Evolutionary conservation across 1,140 invertebrate genomes (phyloP).

Genomic region (Zaprionus nigranus): DNA sequence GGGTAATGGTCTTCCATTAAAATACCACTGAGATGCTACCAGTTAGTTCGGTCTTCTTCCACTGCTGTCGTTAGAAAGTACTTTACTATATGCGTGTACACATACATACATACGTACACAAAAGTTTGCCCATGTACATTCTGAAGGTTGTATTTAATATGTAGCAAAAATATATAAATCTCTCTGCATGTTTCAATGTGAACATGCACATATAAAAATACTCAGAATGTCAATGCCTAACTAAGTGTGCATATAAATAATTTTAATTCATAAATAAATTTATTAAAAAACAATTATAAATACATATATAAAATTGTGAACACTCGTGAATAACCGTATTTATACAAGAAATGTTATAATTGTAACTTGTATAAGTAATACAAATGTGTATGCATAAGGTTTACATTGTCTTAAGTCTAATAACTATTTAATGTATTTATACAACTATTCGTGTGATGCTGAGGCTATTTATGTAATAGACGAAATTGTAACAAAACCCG

Average conservation of each 20-base stretch:
- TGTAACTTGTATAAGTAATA: background rate
- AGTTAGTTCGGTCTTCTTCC: slow-evolving; percentile 36
- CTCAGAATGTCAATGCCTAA: background rate
- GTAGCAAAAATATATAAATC: slow-evolving; percentile 16
- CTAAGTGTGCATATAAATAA: background rate
- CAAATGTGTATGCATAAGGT: background rate
- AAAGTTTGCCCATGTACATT: slow-evolving; percentile 8
- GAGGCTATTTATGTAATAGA: slow-evolving; percentile 10
- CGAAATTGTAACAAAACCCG: background rate
- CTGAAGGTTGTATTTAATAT: slow-evolving; percentile 14
- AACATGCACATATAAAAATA: background rate
- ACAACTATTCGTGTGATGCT: slow-evolving; percentile 1
- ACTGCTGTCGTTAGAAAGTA: slow-evolving; percentile 37
- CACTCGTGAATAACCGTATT: background rate
- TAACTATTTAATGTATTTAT: slow-evolving; percentile 3
- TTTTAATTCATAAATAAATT: background rate
- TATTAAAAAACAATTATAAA: background rate
- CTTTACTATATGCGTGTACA: slow-evolving; percentile 26
- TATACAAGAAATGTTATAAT: background rate
- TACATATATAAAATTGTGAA: too few species aligned
- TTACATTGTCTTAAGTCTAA: too few species aligned
- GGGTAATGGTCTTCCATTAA: slow-evolving; percentile 56
- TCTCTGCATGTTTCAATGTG: slow-evolving; percentile 1
- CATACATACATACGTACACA: slow-evolving; percentile 3
- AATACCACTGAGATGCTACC: slow-evolving; percentile 29